Base-by-base conservation (phyloP, 2,888 invertebrate species). In the Koerneria pararmatus region DNA sequence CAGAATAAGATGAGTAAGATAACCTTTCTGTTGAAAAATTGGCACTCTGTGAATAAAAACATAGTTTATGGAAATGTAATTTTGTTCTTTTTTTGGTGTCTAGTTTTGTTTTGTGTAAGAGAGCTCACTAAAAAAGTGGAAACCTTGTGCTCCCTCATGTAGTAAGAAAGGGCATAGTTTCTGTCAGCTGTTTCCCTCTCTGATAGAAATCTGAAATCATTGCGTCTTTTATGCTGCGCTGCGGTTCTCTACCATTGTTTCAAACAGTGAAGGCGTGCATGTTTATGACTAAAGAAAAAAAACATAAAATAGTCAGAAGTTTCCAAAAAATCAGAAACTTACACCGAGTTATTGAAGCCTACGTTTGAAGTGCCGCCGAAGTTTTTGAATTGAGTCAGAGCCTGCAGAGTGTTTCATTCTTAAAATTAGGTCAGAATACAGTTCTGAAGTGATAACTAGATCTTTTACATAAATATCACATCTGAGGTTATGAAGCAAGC, bases 151-250 rank as follows among this genome's bases (percentile, higher is more conserved):
- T 97, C 97, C 59, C 92, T 88, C 94, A 97, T 94, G 84, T 93
- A 97, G 85, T 95, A 97, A 56, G 93, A 95, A 56, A 97, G 88
- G 1, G 97, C 95, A 85, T 93, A 97, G 85, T 97, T 98, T 75
- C 97, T 87, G 84, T 98, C 95, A 0, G 95, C 95, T 0, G 94
- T 93, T 84, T 95, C 95, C 65, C 94, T 88, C 85, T 97, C 97
- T 0, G 95, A 79, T 6, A 83, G 70, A 59, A 83, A 82, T 22
- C 66, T 67, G 51, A 19, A 54, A 49, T 3, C 8, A 22, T 32
- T 5, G 11, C 6, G 5, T 37, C 6, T 6, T 57, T 4, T 6
- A 61, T 19, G 29, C 29, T 8, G 34, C n/a, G n/a, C n/a, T n/a
- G n/a, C n/a, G n/a, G n/a, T n/a, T n/a, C n/a, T n/a, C n/a, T n/a